These are phyloP conservation scores for Terebella lapidaria DNA, from an alignment of 2,888 invertebrate genomes.

Conservation along the genomic window DNA sequence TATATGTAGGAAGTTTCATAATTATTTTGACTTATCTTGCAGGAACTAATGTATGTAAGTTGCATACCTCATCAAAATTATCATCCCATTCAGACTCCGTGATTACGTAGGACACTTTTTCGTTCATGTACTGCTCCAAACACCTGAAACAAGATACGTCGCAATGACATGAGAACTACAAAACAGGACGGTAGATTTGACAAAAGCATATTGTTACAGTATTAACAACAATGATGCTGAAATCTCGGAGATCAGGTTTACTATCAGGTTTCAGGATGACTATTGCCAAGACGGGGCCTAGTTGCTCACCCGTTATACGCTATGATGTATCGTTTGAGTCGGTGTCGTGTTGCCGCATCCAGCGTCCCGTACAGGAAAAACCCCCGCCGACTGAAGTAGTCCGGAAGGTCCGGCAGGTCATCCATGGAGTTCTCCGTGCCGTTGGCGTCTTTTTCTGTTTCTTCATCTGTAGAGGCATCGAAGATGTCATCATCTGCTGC, in stretches of 20 bases:
- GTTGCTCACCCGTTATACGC: slow-evolving; percentile 64
- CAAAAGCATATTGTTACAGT: no score
- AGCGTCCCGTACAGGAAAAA: slow-evolving; percentile 50
- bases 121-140: slow-evolving; percentile 52
- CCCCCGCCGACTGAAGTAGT: slow-evolving; percentile 42
- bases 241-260: no score
- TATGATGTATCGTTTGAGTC: slow-evolving; percentile 51
- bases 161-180: neutral
- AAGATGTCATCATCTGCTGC: slow-evolving; percentile 27
- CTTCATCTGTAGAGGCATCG: slow-evolving; percentile 39
- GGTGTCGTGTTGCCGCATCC: slow-evolving; percentile 28
- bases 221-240: no score
- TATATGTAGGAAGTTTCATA: no score
- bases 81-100: slow-evolving; percentile 52
- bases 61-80: slow-evolving; percentile 53
- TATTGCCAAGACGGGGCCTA: no score
- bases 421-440: neutral
- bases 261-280: no score
- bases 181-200: no score
- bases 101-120: slow-evolving; percentile 50
- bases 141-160: slow-evolving; percentile 29
- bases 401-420: slow-evolving; percentile 17
- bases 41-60: no score
- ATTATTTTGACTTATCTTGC: no score
- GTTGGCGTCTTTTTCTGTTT: neutral